Evolutionary conservation across 2,888 invertebrate genomes (phyloP), one percentile per base, ranked within the genome.

Genomic region (Caenorhabditis sp.): DNA sequence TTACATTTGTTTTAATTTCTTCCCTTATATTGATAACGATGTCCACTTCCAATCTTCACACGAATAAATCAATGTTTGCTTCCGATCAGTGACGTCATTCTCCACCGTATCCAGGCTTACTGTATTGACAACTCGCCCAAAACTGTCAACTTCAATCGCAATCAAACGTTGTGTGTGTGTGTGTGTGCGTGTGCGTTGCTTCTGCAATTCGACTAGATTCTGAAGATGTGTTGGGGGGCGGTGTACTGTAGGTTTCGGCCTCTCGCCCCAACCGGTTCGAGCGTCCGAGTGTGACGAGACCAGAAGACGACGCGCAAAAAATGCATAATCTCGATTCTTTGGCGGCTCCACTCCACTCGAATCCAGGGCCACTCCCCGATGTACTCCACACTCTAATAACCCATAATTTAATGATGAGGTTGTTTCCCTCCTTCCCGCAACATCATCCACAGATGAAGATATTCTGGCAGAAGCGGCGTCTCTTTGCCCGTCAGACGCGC

Each of bases 341-440:
- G n/a, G n/a, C n/a, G n/a, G n/a, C n/a, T n/a, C n/a, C n/a, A n/a
- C n/a, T n/a, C n/a, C n/a, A n/a, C n/a, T n/a, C n/a, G n/a, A n/a
- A n/a, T n/a, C n/a, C n/a, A n/a, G n/a, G n/a, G n/a, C n/a, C n/a
- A n/a, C n/a, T n/a, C n/a, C n/a, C n/a, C n/a, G 41, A 22, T 45
- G 45, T 24, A 9, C 3, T 53, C 22, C 24, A 48, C 45, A 32
- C 66, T 37, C 72, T 73, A 73, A 73, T 73, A 73, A 73, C 72
- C 72, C 72, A 73, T 72, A 63, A 72, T 73, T 73, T 73, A 73
- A 65, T 73, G 65, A 73, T 72, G 27, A 37, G 15, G 30, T 22
- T 27, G n/a, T 30, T n/a, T 26, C 20, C n/a, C 39, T 13, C 27
- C 15, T 22, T 37, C 32, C 35, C 46, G 7, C 45, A 15, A 11